These are phyloP conservation scores for Rhadinocentrus ornatus DNA, from an alignment of 2,797 vertebrate species.

Conservation along the genomic window DNA sequence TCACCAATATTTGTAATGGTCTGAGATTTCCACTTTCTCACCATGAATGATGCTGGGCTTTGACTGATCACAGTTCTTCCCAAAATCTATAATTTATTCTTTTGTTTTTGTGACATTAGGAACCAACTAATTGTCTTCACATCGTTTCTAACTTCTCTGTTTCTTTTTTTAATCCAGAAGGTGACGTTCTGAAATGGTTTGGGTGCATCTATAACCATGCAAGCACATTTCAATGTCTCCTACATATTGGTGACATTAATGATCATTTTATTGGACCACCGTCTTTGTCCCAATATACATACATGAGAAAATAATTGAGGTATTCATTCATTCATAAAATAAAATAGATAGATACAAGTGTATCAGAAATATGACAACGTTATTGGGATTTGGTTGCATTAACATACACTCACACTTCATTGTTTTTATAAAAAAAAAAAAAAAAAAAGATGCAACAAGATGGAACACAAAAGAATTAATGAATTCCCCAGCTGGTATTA, in stretches of 20 bases:
- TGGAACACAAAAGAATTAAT: too few species aligned
- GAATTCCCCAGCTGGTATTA: too few species aligned
- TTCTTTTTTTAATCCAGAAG: background rate
- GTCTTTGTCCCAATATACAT: too few species aligned
- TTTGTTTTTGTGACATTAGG: too few species aligned
- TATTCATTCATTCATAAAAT: background rate
- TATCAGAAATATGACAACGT: background rate
- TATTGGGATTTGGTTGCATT: background rate
- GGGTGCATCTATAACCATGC: conserved; percentile 1
- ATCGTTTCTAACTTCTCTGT: background rate
- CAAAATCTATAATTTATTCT: too few species aligned
- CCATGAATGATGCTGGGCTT: too few species aligned
- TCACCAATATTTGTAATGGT: too few species aligned
- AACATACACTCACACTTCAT: background rate
- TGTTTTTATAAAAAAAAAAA: too few species aligned
- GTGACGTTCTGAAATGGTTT: conserved; percentile 3
- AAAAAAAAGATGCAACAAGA: too few species aligned
- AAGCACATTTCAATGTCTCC: background rate
- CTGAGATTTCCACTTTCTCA: too few species aligned
- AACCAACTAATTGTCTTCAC: too few species aligned
- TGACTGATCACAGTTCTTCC: too few species aligned
- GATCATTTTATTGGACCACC: background rate
- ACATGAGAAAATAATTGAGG: background rate
- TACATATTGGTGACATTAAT: conserved; percentile 1
- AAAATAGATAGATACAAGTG: background rate